These are phyloP conservation scores for Danio jaintianensis DNA, from an alignment of 2,797 vertebrate genomes.

Conservation along the genomic window DNA sequence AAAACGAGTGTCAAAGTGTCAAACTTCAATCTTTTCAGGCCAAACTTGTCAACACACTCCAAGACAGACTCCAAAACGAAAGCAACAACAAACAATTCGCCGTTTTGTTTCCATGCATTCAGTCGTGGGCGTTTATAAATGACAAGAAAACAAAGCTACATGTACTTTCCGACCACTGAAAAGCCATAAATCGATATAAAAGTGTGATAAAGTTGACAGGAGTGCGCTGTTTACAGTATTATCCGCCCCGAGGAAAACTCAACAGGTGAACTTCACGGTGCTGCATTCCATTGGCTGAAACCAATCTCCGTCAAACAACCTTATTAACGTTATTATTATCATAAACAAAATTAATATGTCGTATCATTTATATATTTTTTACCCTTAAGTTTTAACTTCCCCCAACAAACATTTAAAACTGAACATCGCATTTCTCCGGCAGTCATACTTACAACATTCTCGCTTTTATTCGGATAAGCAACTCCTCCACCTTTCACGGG, in stretches of 20 bases:
- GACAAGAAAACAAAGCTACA: background rate
- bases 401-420: background rate
- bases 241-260: slow-evolving; percentile 35
- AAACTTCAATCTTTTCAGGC: background rate
- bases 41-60: slow-evolving; percentile 15
- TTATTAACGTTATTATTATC: background rate
- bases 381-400: background rate
- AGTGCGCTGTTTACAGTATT: background rate
- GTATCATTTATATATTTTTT: background rate
- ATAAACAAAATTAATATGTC: background rate
- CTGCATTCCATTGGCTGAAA: slow-evolving; percentile 29
- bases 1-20: background rate
- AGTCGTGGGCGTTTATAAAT: background rate
- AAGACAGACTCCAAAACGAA: background rate
- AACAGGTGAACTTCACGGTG: slow-evolving; percentile 61
- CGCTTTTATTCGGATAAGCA: slow-evolving; percentile 69
- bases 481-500: slow-evolving; percentile 77
- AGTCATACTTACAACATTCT: slow-evolving; percentile 70
- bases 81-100: background rate
- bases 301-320: background rate
- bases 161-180: background rate
- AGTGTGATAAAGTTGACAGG: background rate
- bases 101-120: background rate
- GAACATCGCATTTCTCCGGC: background rate
- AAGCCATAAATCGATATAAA: background rate